Base-by-base conservation (phyloP, 2,113 vertebrate species). In the Mesembrinibis cayennensis region DNA sequence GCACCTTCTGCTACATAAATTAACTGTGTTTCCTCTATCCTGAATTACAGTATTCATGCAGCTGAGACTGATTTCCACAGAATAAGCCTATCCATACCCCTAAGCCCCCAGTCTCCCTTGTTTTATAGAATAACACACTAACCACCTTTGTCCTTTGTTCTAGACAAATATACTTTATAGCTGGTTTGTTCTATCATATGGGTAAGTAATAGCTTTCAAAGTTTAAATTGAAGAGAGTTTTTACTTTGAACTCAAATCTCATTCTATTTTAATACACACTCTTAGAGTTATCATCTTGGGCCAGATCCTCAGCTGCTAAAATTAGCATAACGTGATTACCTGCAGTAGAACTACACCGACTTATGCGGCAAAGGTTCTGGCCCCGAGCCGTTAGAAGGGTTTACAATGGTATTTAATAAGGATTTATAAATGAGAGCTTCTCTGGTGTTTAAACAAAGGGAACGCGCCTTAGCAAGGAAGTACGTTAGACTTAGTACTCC, bases 391-490 rank as follows among this genome's bases (percentile, higher is more conserved):
- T 94, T 47, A 78, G 82, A 61, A 96, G 84, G 86, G 92, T 94
- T 82, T 95, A 89, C 71, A 63, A 13, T 69, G 85, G 72, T 80
- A 53, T 96, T 96, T 96, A 91, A 92, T 32, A 49, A 90, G 93
- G 94, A 94, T 90, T 97, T 97, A 97, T 76, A 97, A 97, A 97
- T 55, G 90, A 38, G 96, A 96, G 90, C 38, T 23, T 71, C 92
- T 90, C 50, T 94, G 95, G 93, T 92, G 93, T 87, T 98, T 96
- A 97, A 97, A 98, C 97, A 96, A 97, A 92, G 97, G 89, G 94
- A 97, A 93, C 7, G 65, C 10, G 9, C 90, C 94, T 97, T 59
- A 92, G 94, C 47, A 83, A 94, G 92, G 59, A 90, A 93, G 81
- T 78, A 32, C 2, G 8, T 70, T 55, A 74, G 62, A 84, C 87